Conservation (phyloP, 2,113 vertebrate species). For the western clawed frog (Xenopus tropicalis) region DNA sequence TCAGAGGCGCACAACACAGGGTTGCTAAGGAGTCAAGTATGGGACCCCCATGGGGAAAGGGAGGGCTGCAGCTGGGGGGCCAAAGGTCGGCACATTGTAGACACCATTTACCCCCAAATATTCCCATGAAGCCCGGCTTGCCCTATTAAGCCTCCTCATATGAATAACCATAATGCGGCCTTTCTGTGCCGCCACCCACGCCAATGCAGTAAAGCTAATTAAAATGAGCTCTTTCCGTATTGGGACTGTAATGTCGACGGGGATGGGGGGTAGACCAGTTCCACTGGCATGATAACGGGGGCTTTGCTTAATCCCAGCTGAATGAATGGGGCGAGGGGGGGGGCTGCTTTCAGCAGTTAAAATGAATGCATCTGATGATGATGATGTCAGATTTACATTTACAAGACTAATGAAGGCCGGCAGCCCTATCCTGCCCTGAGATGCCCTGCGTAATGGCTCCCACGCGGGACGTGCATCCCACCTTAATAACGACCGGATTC, state of each 20-base stretch:
- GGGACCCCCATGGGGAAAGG: constrained; percentile 53
- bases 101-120: constrained; percentile 56
- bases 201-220: constrained; percentile 64
- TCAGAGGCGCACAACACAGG: constrained; percentile 51
- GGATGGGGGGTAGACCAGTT: constrained; percentile 39
- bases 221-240: constrained; percentile 55
- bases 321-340: background rate
- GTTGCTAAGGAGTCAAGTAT: constrained; percentile 56
- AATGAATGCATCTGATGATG: background rate
- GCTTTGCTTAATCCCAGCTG: background rate
- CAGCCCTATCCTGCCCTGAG: background rate
- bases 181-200: constrained; percentile 59
- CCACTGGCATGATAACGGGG: background rate
- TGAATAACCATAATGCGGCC: constrained; percentile 58
- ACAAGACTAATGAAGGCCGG: background rate
- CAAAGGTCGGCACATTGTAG: constrained; percentile 59
- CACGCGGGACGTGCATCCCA: too few species aligned
- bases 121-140: constrained; percentile 54
- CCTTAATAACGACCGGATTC: too few species aligned
- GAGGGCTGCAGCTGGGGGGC: constrained; percentile 60
- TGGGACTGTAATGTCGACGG: constrained; percentile 48
- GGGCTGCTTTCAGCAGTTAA: too few species aligned
- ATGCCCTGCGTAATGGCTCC: too few species aligned
- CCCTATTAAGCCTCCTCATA: constrained; percentile 44
- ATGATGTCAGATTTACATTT: background rate